Conservation (phyloP, 2,113 vertebrate species). For the Triplophysa siluroides region DNA sequence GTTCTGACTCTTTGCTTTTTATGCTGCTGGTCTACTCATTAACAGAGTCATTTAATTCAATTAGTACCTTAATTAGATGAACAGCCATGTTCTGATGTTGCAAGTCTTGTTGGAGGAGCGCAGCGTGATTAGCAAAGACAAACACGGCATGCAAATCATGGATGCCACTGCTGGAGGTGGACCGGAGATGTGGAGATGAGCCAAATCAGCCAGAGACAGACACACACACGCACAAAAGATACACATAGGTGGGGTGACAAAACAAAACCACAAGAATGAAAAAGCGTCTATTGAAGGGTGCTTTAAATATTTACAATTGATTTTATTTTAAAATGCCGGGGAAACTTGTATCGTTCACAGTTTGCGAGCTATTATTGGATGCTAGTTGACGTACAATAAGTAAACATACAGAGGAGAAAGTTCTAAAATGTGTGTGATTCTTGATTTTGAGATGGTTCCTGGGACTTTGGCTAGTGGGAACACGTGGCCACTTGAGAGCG, state of each 20-base stretch:
- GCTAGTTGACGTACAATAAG: no score
- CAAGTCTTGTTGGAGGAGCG: conserved; percentile 83
- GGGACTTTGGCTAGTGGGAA: no score
- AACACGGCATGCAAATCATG: conserved; percentile 84
- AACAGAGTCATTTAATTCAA: conserved; percentile 99
- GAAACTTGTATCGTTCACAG: no score
- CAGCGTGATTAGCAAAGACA: conserved; percentile 90
- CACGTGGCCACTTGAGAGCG: no score
- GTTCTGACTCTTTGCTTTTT: conserved; percentile 98
- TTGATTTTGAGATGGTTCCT: no score
- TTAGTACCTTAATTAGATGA: conserved; percentile 98
- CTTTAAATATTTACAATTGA: no score
- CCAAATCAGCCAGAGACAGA: conserved; percentile 69
- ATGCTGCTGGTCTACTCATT: conserved; percentile 96
- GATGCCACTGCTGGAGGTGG: conserved; percentile 70
- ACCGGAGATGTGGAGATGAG: conserved; percentile 67
- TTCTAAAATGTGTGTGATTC: no score
- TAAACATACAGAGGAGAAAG: no score
- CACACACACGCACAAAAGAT: background rate
- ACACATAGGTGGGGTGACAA: conserved; percentile 1
- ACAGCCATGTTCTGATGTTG: conserved; percentile 86
- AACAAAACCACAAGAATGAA: background rate
- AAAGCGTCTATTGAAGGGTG: no score
- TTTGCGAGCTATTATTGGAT: no score
- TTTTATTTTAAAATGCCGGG: no score